phyloP scores from a whole-genome alignment of 1,140 invertebrate genomes.

The Campodea augens region DNA sequence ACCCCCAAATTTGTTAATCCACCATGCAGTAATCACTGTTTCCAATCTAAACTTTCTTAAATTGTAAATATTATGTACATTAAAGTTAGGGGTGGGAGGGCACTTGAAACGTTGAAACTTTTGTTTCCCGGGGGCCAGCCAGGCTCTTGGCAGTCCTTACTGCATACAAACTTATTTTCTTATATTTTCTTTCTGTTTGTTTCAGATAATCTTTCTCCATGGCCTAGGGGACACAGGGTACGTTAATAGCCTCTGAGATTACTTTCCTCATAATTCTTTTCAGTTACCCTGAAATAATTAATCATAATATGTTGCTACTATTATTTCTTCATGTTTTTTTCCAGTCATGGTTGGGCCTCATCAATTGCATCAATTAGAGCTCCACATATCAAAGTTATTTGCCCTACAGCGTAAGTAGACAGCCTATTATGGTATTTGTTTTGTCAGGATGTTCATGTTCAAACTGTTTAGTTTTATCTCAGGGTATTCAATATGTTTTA shows the following conservation, averaged over 20 bases:
- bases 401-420: slow-evolving; percentile 75
- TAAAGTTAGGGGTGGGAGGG: no score
- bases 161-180: no score
- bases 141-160: no score
- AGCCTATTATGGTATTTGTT: no score
- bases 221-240: slow-evolving; percentile 35
- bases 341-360: slow-evolving; percentile 81
- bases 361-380: slow-evolving; percentile 56
- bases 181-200: no score
- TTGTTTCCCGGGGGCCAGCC: no score
- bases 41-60: slow-evolving; percentile 7
- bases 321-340: slow-evolving; percentile 18
- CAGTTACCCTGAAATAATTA: neutral
- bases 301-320: neutral
- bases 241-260: slow-evolving; percentile 11
- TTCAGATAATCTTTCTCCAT: slow-evolving; percentile 39
- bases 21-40: neutral
- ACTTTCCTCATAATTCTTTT: neutral
- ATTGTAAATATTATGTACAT: slow-evolving; percentile 7
- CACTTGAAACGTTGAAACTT: slow-evolving; percentile 7
- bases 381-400: slow-evolving; percentile 77
- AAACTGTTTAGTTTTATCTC: no score
- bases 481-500: no score
- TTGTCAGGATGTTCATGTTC: no score
- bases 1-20: no score